These are phyloP conservation scores for Cerastis leucographa DNA, from an alignment of 2,888 invertebrate species.

Conservation along the genomic window DNA sequence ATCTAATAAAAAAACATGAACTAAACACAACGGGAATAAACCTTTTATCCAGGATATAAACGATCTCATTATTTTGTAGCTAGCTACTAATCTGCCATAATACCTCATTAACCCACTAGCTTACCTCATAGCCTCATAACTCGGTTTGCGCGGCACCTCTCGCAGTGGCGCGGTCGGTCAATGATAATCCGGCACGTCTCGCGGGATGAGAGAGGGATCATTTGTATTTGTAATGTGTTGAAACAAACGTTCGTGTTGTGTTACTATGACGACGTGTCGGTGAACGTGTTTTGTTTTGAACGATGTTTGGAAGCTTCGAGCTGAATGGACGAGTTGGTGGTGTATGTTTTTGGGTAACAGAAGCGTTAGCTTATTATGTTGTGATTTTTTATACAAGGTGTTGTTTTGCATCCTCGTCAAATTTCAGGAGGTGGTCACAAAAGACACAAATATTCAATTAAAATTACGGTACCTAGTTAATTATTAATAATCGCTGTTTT, in stretches of 20 bases:
- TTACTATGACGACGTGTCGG: slow-evolving; percentile 7
- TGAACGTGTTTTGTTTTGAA: slow-evolving; percentile 3
- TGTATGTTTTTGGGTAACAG: not conserved
- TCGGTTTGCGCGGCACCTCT: slow-evolving; percentile 5
- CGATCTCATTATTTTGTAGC: not conserved
- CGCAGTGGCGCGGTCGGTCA: slow-evolving; percentile 11
- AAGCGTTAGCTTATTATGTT: no score
- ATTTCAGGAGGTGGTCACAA: no score
- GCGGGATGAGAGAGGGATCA: slow-evolving; percentile 43
- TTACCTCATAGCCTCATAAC: slow-evolving; percentile 18
- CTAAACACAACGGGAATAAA: not conserved
- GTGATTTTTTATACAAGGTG: no score
- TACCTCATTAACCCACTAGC: not conserved
- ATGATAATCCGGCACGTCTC: slow-evolving; percentile 54
- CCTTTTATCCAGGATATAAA: not conserved
- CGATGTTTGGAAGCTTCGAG: not conserved
- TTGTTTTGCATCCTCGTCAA: no score
- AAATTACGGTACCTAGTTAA: no score
- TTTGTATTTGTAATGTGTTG: slow-evolving; percentile 48
- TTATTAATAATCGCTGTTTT: no score
- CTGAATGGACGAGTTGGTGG: not conserved
- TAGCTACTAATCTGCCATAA: not conserved
- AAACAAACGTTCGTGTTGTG: slow-evolving; percentile 30
- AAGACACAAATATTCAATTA: no score
- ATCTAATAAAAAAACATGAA: not conserved